phyloP scores from a whole-genome alignment of 2,797 vertebrate species.

The Spinus pinus region DNA sequence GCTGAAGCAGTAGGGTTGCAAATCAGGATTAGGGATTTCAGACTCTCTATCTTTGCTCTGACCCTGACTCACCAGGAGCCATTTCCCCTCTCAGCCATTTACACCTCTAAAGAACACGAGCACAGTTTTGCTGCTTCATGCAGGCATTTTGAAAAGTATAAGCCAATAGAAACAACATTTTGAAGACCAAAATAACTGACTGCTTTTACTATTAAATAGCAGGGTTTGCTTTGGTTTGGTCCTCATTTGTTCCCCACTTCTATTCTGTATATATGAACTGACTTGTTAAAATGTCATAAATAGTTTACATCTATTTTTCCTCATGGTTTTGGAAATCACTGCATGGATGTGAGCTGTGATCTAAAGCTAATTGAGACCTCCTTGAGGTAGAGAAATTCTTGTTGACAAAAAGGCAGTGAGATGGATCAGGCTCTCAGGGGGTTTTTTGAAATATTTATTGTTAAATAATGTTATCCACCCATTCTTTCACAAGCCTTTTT shows the following conservation, averaged over 20 bases:
- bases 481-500: background rate
- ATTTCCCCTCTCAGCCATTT: background rate
- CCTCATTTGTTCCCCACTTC: background rate
- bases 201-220: background rate
- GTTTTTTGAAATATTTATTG: background rate
- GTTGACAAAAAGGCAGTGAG: background rate
- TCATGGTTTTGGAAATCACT: background rate
- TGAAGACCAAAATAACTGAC: background rate
- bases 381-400: background rate
- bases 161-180: background rate
- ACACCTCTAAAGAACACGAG: rapidly evolving
- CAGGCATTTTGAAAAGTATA: background rate
- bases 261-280: background rate
- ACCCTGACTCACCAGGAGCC: background rate
- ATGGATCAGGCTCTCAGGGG: background rate
- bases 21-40: background rate
- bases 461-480: background rate
- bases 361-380: background rate
- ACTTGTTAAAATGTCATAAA: background rate
- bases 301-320: background rate
- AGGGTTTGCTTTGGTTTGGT: background rate
- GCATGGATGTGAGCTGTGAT: background rate
- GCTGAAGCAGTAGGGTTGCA: background rate
- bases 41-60: background rate
- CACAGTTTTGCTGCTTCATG: background rate